phyloP scores from a whole-genome alignment of 2,113 vertebrate species.

The Pseudorhombus dupliciocellatus region DNA sequence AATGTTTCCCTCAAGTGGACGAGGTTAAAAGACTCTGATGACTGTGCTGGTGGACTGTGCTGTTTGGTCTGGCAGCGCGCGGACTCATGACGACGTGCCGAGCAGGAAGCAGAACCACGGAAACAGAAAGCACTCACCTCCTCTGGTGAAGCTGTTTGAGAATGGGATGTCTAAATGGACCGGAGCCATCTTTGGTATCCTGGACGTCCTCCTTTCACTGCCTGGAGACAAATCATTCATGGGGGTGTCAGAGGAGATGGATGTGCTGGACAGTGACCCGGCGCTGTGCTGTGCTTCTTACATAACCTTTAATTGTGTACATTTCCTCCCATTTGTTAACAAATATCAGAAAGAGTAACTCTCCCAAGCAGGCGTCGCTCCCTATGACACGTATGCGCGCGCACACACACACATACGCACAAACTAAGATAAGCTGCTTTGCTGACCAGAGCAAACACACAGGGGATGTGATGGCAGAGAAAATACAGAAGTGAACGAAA shows the following conservation, averaged over 20 bases:
- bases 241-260: conserved; percentile 51
- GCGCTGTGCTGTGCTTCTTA: conserved; percentile 67
- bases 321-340: conserved; percentile 71
- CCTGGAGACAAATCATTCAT: conserved; percentile 83
- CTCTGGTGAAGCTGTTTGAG: conserved; percentile 95
- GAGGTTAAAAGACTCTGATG: not conserved
- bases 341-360: conserved; percentile 53
- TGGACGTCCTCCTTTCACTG: conserved; percentile 90
- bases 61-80: conserved; percentile 15
- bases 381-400: conserved; percentile 6
- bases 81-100: not conserved
- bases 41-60: conserved; percentile 4
- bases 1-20: not conserved
- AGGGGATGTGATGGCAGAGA: conserved; percentile 32
- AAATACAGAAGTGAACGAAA: conserved; percentile 57
- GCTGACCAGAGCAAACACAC: conserved; percentile 58
- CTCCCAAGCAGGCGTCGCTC: conserved; percentile 13
- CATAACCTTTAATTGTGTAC: conserved; percentile 75
- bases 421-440: conserved; percentile 50
- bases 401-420: conserved; percentile 24
- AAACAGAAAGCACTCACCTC: conserved; percentile 86
- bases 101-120: conserved; percentile 11
- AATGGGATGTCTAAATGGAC: conserved; percentile 95
- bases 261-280: conserved; percentile 67
- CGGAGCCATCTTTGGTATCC: conserved; percentile 95